Evolutionary conservation across 2,888 invertebrate species (phyloP).

Genomic region (Meta bourneti): DNA sequence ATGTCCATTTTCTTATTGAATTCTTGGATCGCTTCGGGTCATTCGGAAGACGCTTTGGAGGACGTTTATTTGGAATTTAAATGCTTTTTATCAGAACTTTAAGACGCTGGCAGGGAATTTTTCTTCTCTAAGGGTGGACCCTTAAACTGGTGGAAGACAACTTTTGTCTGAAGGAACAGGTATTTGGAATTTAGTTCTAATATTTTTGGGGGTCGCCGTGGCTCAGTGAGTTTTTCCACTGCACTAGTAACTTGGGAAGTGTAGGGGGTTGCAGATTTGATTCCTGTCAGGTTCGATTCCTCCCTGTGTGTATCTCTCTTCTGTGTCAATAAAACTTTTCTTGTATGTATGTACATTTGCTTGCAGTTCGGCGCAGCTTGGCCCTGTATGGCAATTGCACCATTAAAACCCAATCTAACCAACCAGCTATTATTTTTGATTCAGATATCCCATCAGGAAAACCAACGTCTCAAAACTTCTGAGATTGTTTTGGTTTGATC

Average conservation of each 20-base stretch:
- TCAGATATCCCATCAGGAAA: too few relatives aligned
- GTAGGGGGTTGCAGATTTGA: too few relatives aligned
- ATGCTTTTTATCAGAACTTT: not conserved
- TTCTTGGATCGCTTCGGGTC: not conserved
- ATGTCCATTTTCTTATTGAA: conserved; percentile 36
- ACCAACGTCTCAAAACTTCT: too few relatives aligned
- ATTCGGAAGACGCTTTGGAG: not conserved
- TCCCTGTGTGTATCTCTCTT: too few relatives aligned
- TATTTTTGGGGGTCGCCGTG: not conserved
- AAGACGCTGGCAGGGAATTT: not conserved
- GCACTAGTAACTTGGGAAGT: not conserved
- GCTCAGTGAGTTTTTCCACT: not conserved
- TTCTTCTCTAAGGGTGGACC: not conserved
- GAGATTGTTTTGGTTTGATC: too few relatives aligned
- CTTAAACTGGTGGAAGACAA: not conserved
- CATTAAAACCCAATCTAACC: too few relatives aligned
- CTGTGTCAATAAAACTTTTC: too few relatives aligned
- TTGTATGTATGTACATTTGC: too few relatives aligned
- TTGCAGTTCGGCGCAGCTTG: too few relatives aligned
- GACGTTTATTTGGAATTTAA: not conserved
- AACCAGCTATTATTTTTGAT: too few relatives aligned
- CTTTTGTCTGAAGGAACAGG: not conserved
- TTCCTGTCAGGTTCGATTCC: too few relatives aligned
- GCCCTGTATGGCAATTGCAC: too few relatives aligned
- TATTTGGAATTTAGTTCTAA: not conserved